A percentile compares a stretch with the other conserved stretches of the same genome.
Conservation (phyloP, 1,140 invertebrate species). For the Anthonomus grandis region DNA sequence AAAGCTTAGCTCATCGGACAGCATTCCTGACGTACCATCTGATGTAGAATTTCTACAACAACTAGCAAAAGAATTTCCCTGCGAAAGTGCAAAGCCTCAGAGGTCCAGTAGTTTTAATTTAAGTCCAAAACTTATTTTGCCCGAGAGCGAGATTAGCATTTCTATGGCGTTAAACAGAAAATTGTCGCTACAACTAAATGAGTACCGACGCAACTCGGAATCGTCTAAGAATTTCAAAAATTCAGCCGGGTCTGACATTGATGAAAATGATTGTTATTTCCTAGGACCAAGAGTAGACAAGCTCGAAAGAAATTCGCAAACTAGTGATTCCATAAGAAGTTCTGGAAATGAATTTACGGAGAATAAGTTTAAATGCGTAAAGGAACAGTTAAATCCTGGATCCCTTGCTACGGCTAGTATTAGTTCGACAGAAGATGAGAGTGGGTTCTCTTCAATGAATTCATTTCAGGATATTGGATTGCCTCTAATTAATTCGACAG, state of each 20-base stretch:
- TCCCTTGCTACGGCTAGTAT: slow-evolving; percentile 53
- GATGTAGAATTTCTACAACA: slow-evolving; percentile 41
- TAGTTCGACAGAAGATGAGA: slow-evolving; percentile 68
- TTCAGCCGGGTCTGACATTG: slow-evolving; percentile 8
- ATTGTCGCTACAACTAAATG: slow-evolving; percentile 38
- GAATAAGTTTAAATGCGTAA: no score
- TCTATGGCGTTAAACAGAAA: slow-evolving; percentile 40
- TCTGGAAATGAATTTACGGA: slow-evolving; percentile 1
- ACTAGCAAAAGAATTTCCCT: slow-evolving; percentile 44
- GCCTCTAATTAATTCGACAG: slow-evolving; percentile 51
- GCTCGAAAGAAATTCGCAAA: not conserved
- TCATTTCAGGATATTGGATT: slow-evolving; percentile 75
- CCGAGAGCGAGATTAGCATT: slow-evolving; percentile 34
- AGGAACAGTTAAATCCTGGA: slow-evolving; percentile 35
- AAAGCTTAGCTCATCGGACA: slow-evolving; percentile 51
- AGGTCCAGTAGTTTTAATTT: slow-evolving; percentile 38
- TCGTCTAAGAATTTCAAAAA: not conserved
- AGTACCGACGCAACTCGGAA: slow-evolving; percentile 19
- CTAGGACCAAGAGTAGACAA: not conserved
- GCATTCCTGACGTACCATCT: slow-evolving; percentile 24
- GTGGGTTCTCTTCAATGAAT: slow-evolving; percentile 77
- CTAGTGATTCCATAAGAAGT: slow-evolving; percentile 3
- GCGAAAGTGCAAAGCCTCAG: slow-evolving; percentile 30
- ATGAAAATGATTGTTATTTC: slow-evolving; percentile 16
- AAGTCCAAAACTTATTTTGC: slow-evolving; percentile 40